These are phyloP conservation scores for Platorchestia sp. DNA, from an alignment of 1,140 invertebrate species.

Conservation along the genomic window DNA sequence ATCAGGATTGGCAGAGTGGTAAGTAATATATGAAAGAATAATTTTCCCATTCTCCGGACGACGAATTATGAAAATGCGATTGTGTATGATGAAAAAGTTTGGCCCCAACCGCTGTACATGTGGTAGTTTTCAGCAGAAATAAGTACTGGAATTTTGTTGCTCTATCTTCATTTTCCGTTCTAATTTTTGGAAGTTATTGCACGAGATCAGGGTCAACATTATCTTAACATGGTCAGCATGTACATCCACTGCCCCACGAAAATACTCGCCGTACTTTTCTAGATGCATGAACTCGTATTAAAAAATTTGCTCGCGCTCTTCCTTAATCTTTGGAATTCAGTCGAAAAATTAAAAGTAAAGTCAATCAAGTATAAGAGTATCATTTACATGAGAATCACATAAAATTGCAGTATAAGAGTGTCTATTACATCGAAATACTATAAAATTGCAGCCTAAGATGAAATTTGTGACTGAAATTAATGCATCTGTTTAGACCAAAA, in stretches of 20 bases:
- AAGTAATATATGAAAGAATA: neutral
- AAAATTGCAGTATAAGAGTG: too few species aligned
- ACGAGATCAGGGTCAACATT: neutral
- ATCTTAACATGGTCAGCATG: neutral
- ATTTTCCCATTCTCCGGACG: neutral
- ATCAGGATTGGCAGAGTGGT: neutral
- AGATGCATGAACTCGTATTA: too few species aligned
- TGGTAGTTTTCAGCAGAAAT: neutral
- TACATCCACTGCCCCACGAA: neutral
- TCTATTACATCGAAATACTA: too few species aligned
- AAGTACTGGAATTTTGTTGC: neutral
- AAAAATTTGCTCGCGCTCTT: too few species aligned
- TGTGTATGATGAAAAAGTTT: too few species aligned
- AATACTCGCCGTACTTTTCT: neutral
- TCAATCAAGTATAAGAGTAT: too few species aligned
- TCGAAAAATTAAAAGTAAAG: too few species aligned
- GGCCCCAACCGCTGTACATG: neutral
- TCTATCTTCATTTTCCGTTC: neutral
- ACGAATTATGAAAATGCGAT: neutral
- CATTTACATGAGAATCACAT: too few species aligned
- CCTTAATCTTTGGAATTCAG: too few species aligned
- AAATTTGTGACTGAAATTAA: too few species aligned
- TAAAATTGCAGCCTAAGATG: too few species aligned
- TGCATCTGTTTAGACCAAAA: too few species aligned
- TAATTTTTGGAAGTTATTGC: neutral